phyloP scores from a whole-genome alignment of 2,888 invertebrate genomes.

The Spodoptera littoralis region DNA sequence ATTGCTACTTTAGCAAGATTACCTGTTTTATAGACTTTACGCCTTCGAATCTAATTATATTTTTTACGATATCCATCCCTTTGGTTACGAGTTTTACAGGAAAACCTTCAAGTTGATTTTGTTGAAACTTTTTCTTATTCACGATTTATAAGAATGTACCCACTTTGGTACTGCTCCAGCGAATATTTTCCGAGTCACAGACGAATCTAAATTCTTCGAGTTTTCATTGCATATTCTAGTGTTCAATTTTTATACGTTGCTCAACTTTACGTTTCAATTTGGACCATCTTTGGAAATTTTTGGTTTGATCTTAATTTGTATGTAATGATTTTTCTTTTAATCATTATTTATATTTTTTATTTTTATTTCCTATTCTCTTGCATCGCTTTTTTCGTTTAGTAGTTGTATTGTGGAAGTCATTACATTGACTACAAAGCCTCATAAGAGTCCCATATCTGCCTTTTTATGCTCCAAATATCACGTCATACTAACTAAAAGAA shows the following conservation, averaged over 20 bases:
- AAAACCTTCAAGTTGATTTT: constrained; percentile 3
- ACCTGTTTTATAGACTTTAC: constrained; percentile 36
- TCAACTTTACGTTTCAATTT: not conserved
- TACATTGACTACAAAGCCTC: too few relatives aligned
- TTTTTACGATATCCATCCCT: constrained; percentile 18
- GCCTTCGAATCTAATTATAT: constrained; percentile 29
- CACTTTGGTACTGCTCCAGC: constrained; percentile 9
- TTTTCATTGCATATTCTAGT: not conserved
- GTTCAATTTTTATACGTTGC: not conserved
- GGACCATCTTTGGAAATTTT: too few relatives aligned
- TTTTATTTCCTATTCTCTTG: too few relatives aligned
- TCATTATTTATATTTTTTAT: too few relatives aligned
- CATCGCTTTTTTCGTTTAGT: too few relatives aligned
- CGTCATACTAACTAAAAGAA: too few relatives aligned
- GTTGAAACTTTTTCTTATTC: constrained; percentile 14
- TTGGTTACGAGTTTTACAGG: not conserved
- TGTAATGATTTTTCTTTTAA: too few relatives aligned
- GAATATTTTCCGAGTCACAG: constrained; percentile 11
- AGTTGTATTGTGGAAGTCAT: too few relatives aligned
- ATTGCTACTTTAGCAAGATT: constrained; percentile 48
- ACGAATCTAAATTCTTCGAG: not conserved
- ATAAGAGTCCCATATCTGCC: too few relatives aligned
- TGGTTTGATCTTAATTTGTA: too few relatives aligned
- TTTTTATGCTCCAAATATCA: too few relatives aligned
- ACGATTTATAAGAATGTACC: constrained; percentile 18